Evolutionary conservation across 2,797 vertebrate genomes (phyloP).

Genomic region (Otus scops): DNA sequence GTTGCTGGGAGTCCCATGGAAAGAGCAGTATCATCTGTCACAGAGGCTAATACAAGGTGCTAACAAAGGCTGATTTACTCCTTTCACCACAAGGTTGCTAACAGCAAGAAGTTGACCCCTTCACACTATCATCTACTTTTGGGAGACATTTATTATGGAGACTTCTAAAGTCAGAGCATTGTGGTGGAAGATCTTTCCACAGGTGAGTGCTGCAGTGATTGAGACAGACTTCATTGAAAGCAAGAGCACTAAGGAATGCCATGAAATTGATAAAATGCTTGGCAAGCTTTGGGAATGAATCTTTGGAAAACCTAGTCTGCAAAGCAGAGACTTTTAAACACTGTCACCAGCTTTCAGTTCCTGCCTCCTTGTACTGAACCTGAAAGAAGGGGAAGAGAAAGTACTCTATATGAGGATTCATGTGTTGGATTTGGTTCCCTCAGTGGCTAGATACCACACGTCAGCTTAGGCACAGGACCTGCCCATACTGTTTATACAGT

Average conservation of each 20-base stretch:
- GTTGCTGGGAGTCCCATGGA: not conserved
- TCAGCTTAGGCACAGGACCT: not conserved
- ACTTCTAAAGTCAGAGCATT: not conserved
- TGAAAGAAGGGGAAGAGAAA: not conserved
- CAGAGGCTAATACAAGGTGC: not conserved
- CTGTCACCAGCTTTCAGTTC: not conserved
- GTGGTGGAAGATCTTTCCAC: not conserved
- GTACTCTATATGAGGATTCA: not conserved
- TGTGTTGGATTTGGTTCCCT: not conserved
- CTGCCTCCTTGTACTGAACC: not conserved
- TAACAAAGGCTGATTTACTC: not conserved
- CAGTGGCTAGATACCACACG: rapidly evolving
- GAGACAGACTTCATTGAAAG: not conserved
- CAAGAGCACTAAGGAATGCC: not conserved
- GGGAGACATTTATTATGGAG: not conserved
- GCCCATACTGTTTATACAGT: not conserved
- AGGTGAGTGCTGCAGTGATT: not conserved
- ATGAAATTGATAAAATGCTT: not conserved
- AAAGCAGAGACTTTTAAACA: not conserved
- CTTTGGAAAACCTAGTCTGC: not conserved
- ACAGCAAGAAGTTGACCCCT: not conserved
- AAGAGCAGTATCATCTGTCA: not conserved
- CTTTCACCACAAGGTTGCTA: not conserved
- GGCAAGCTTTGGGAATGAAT: not conserved
- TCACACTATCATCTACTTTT: not conserved